Evolutionary conservation across 1,140 invertebrate genomes (phyloP), one percentile per base, ranked within the genome.

Genomic region (Drosophila santomea): DNA sequence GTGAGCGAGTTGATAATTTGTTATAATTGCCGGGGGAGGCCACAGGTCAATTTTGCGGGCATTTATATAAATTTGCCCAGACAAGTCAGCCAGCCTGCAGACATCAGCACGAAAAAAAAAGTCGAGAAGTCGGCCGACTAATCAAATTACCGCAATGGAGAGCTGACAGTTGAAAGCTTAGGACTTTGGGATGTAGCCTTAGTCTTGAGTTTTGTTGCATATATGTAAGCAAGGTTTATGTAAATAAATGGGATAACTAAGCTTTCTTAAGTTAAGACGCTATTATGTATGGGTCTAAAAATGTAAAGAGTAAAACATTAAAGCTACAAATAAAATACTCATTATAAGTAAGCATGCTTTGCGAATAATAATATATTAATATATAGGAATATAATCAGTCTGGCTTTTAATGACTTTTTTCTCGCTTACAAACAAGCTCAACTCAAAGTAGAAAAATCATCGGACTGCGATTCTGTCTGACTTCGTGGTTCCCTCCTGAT

Each of bases 1-100:
- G 83, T 88, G 83, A 88, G 83, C 63, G 60, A 88, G 84, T 88
- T 88, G 83, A 88, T 88, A 88, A 88, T 88, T 88, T 88, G 83
- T 89, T 89, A 88, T 88, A 88, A 88, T 88, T 88, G 83, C 83
- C 75, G 76, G 67, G 83, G 84, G 79, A 83, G 59, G 79, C 84
- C 83, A 77, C 79, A 88, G 83, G 84, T 88, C 83, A 88, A 88
- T 88, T 88, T 89, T 89, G 84, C 79, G 84, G 83, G 76, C 84
- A 89, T 88, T 88, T 89, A 74, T 83, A 83, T 74, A 89, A 89
- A 88, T 88, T 89, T 77, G 60, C 67, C 17, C 39, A 62, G 83
- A 80, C 83, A 88, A 88, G 63, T 77, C 67, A 79, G 64, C 50
- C 61, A 56, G 39, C n/a, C 48, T 50, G 47, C 60, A 43, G 71